Evolutionary conservation across 1,140 invertebrate genomes (phyloP).

Genomic region (Phenacoccus solenopsis): DNA sequence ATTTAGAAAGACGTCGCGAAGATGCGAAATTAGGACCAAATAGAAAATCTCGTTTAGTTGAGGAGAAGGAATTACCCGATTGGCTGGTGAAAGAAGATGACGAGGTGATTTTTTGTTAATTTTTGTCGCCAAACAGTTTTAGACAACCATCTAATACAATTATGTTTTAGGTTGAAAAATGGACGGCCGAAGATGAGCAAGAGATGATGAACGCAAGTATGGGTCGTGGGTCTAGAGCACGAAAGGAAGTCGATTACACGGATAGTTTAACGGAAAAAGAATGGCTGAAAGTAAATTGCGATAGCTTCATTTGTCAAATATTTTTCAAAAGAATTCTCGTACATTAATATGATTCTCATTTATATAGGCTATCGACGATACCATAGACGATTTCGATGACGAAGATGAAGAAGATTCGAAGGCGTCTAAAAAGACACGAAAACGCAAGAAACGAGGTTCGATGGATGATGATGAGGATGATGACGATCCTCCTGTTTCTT

Average conservation of each 20-base stretch:
- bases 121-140: neutral
- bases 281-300: slow-evolving; percentile 57
- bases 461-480: slow-evolving; percentile 24
- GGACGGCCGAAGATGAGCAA: slow-evolving; percentile 69
- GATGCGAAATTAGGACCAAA: slow-evolving; percentile 60
- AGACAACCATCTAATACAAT: neutral
- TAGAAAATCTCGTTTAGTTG: slow-evolving; percentile 75
- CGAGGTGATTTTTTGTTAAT: slow-evolving; percentile 48
- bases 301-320: neutral
- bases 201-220: slow-evolving; percentile 42
- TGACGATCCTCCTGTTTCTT: neutral
- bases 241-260: slow-evolving; percentile 96
- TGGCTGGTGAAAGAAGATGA: slow-evolving; percentile 92
- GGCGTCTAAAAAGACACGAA: slow-evolving; percentile 41
- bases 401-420: slow-evolving; percentile 48
- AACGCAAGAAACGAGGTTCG: slow-evolving; percentile 40
- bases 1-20: slow-evolving; percentile 74
- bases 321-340: too few relatives aligned
- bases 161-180: slow-evolving; percentile 36
- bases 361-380: slow-evolving; percentile 42
- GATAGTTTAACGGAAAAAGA: slow-evolving; percentile 93
- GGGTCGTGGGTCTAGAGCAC: slow-evolving; percentile 77
- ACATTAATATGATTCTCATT: neutral
- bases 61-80: slow-evolving; percentile 84
- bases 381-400: slow-evolving; percentile 56